Conservation (phyloP, 2,797 vertebrate species). For the Syncerus caffer region DNA sequence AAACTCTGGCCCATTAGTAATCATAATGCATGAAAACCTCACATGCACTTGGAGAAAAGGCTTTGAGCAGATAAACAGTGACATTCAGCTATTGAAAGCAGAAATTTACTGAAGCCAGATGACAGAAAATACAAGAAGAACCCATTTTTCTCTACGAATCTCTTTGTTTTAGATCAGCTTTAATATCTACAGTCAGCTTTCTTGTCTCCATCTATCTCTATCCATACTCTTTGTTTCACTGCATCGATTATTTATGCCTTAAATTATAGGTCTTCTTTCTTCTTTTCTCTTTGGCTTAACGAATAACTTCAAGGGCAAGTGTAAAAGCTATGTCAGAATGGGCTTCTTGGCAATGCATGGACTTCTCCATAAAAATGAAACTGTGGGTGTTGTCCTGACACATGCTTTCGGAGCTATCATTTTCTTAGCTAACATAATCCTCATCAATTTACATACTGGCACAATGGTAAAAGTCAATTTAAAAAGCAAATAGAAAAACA, state of each 20-base stretch:
- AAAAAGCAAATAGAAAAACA: background rate
- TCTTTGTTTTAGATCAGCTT: constrained; percentile 43
- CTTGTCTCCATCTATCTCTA: background rate
- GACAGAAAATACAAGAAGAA: background rate
- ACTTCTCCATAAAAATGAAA: background rate
- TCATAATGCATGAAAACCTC: background rate
- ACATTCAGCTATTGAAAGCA: constrained; percentile 55
- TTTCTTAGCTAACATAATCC: background rate
- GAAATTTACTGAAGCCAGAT: constrained; percentile 16
- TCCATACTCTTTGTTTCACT: background rate
- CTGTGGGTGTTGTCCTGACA: background rate
- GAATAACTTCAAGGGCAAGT: constrained; percentile 30
- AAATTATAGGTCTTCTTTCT: constrained; percentile 3
- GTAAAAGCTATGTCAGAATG: background rate
- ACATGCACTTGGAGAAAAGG: constrained; percentile 19
- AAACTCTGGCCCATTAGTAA: background rate
- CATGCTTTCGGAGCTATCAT: background rate
- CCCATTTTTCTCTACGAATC: background rate
- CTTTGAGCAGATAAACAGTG: constrained; percentile 36
- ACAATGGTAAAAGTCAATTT: background rate
- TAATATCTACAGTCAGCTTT: background rate
- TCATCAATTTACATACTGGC: background rate
- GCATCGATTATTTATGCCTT: constrained; percentile 21
- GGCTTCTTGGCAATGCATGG: background rate
- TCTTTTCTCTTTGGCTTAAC: background rate